A percentile compares a stretch with the other conserved stretches of the same genome.
phyloP scores from a whole-genome alignment of 2,888 invertebrate species.

The Caenorhabditis sp. region DNA sequence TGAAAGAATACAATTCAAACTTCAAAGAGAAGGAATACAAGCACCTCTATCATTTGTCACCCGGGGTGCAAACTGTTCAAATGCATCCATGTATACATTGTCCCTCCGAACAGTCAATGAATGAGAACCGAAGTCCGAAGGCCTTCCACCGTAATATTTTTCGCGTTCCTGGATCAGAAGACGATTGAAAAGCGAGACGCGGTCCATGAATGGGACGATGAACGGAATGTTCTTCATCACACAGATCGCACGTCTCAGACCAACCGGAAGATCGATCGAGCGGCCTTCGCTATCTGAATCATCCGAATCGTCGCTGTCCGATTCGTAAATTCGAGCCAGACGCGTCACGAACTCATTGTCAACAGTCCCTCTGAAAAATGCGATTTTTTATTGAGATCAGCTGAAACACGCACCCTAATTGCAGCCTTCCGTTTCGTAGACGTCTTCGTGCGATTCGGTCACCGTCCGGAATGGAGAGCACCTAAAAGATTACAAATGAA shows the following conservation, averaged over 20 bases:
- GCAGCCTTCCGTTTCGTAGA: slow-evolving; percentile 6
- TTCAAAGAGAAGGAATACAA: neutral
- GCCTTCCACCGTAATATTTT: neutral
- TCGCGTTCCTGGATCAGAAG: slow-evolving; percentile 30
- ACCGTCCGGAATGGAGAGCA: too few species aligned
- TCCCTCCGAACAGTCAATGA: slow-evolving; percentile 83
- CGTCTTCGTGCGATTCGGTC: neutral
- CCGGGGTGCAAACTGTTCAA: slow-evolving; percentile 87
- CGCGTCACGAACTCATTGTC: slow-evolving; percentile 33
- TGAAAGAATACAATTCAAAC: slow-evolving; percentile 78
- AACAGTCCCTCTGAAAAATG: slow-evolving; percentile 19
- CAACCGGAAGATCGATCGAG: slow-evolving; percentile 1
- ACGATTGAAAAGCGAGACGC: slow-evolving; percentile 81
- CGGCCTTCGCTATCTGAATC: slow-evolving; percentile 10
- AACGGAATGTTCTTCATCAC: slow-evolving; percentile 94
- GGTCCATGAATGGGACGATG: slow-evolving; percentile 90
- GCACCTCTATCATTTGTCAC: slow-evolving; percentile 3
- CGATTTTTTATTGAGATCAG: neutral
- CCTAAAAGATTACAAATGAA: too few species aligned
- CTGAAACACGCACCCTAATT: slow-evolving; percentile 3
- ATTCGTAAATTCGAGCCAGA: slow-evolving; percentile 32
- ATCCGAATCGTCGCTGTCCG: slow-evolving; percentile 23
- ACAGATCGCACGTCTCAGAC: slow-evolving; percentile 80
- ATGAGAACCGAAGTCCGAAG: neutral
- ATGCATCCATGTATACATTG: slow-evolving; percentile 98